These are phyloP conservation scores for Carassius auratus DNA, from an alignment of 2,113 vertebrate species.

Conservation along the genomic window DNA sequence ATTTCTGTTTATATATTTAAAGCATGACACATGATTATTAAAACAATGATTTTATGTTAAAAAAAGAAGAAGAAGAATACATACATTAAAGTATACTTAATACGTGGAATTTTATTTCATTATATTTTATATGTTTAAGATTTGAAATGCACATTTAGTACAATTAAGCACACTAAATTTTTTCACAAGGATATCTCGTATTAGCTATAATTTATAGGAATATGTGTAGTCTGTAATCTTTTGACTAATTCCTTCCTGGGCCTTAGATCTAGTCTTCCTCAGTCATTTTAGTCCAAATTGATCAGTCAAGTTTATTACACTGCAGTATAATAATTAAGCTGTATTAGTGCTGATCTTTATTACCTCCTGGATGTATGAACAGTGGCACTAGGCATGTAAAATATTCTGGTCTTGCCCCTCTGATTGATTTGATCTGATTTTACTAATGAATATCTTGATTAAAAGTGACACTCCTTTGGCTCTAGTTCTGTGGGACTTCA, in stretches of 20 bases:
- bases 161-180: neutral
- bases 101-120: neutral
- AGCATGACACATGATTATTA: neutral
- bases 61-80: no score
- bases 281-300: no score
- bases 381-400: neutral
- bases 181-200: no score
- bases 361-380: neutral
- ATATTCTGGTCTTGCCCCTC: neutral
- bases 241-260: no score
- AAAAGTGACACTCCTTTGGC: slow-evolving; percentile 35
- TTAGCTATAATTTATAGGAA: neutral
- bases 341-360: neutral
- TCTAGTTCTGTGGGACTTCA: slow-evolving; percentile 34
- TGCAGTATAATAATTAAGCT: no score
- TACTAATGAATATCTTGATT: slow-evolving; percentile 10
- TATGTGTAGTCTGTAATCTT: neutral
- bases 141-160: neutral
- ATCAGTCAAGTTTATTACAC: no score
- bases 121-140: neutral
- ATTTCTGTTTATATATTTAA: neutral
- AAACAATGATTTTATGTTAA: neutral
- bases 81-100: neutral
- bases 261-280: no score
- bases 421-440: slow-evolving; percentile 14